phyloP scores from a whole-genome alignment of 23 tunicate species.

The Trididemnum nubilum region DNA sequence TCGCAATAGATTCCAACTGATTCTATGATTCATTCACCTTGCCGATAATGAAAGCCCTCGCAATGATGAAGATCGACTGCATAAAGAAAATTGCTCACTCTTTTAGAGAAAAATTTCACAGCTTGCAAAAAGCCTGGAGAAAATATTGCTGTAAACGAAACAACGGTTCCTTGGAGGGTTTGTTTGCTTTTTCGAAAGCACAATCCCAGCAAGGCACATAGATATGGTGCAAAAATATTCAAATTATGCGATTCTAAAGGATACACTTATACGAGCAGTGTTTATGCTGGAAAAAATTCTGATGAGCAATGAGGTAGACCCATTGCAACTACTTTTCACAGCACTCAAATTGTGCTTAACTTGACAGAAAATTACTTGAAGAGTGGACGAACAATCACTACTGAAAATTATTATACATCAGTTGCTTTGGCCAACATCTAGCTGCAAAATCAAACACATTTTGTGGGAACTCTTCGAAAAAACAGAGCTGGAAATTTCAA shows the following conservation, averaged over 20 bases:
- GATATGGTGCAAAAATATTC: neutral
- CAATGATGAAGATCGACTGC: neutral
- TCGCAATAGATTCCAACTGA: neutral
- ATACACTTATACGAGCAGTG: neutral
- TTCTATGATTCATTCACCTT: neutral
- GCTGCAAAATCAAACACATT: conserved; percentile 5
- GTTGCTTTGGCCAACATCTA: conserved; percentile 2
- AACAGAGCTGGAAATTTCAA: neutral
- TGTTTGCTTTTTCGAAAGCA: neutral
- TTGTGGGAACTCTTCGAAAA: conserved; percentile 10
- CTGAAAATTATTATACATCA: conserved; percentile 12
- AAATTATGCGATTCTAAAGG: neutral
- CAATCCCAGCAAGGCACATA: neutral
- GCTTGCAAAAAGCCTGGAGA: neutral
- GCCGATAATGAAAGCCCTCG: neutral
- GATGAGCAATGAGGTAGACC: neutral
- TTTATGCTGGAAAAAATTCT: neutral
- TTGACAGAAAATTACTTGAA: neutral
- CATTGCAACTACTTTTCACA: neutral
- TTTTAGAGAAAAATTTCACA: neutral
- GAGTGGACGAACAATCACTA: neutral
- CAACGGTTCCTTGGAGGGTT: conserved; percentile 2
- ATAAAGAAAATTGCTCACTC: neutral
- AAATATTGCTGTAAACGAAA: neutral
- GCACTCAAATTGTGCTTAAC: neutral